These are phyloP conservation scores for Hystrix brachyura DNA, from an alignment of 2,113 vertebrate species.

Conservation along the genomic window DNA sequence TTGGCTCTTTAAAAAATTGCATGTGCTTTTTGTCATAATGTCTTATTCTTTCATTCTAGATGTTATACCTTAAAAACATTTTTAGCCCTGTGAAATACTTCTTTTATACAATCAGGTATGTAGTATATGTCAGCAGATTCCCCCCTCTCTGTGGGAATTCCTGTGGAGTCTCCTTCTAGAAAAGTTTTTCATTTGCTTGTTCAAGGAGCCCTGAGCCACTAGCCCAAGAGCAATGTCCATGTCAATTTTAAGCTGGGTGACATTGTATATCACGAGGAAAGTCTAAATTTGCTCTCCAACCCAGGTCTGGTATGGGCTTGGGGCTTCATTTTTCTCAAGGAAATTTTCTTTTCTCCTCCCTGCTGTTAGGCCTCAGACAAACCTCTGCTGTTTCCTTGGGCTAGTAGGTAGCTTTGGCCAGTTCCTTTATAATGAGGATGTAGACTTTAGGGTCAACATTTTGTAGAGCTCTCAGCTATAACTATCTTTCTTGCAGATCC, in stretches of 20 bases:
- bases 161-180: not conserved
- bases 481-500: not conserved
- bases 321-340: not conserved
- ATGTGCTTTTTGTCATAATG: not conserved
- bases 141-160: not conserved
- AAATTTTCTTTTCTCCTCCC: not conserved
- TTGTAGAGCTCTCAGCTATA: not conserved
- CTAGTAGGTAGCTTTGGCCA: not conserved
- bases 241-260: not conserved
- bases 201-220: not conserved
- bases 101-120: not conserved
- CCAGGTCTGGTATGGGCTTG: not conserved
- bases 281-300: not conserved
- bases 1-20: not conserved
- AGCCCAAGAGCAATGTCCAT: not conserved
- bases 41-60: slow-evolving; percentile 6
- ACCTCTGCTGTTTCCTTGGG: not conserved
- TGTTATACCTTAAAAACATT: not conserved
- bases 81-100: not conserved
- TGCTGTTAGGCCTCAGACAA: not conserved
- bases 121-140: not conserved
- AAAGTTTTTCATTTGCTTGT: not conserved
- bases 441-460: not conserved
- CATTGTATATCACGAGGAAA: not conserved
- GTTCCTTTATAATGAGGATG: not conserved